phyloP scores from a whole-genome alignment of 2,888 invertebrate genomes.

The Drosophila mercatorum region DNA sequence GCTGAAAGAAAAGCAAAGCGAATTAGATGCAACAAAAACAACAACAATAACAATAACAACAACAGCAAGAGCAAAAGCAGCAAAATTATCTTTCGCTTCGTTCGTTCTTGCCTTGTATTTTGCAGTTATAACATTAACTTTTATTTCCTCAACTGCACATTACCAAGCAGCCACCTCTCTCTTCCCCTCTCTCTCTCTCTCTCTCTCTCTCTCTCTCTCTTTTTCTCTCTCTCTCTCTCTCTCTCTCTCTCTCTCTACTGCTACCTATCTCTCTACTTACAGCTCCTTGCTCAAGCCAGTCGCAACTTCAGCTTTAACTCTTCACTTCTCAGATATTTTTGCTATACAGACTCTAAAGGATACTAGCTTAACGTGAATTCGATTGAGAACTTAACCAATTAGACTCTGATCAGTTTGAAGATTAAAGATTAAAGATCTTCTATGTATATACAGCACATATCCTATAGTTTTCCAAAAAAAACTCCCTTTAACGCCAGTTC shows the following conservation, averaged over 20 bases:
- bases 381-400: conserved; percentile 14
- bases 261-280: background rate
- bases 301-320: conserved; percentile 18
- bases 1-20: conserved; percentile 70
- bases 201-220: background rate
- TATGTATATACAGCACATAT: too few species aligned
- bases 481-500: too few species aligned
- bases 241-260: background rate
- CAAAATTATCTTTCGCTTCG: conserved; percentile 62
- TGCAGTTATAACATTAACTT: conserved; percentile 72
- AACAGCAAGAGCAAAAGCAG: conserved; percentile 45
- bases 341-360: background rate
- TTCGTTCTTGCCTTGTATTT: conserved; percentile 63
- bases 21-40: conserved; percentile 56
- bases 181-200: background rate
- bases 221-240: background rate
- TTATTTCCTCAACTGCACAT: conserved; percentile 71
- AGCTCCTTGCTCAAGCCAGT: background rate
- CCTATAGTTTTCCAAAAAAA: too few species aligned
- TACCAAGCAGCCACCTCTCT: background rate
- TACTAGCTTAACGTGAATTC: conserved; percentile 35
- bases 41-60: conserved; percentile 31
- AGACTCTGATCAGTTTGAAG: background rate
- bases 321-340: conserved; percentile 13
- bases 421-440: background rate